Base-by-base conservation (phyloP, 2,113 vertebrate genomes). In the Planiliza haematocheilus region DNA sequence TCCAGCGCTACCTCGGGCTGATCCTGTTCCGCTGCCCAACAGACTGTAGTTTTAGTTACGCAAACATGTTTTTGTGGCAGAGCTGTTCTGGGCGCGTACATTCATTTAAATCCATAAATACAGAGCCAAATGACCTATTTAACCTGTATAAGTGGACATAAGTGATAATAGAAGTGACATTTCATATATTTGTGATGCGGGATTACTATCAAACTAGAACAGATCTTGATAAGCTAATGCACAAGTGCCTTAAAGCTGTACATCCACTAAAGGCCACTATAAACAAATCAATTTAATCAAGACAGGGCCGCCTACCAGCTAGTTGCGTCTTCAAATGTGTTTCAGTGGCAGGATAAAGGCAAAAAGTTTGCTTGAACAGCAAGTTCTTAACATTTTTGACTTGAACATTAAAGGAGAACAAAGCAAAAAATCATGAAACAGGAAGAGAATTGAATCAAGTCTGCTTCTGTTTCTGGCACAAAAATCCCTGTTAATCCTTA, bases 231-330 rank as follows among this genome's bases (percentile, higher is more conserved):
- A 58, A 59, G 12, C 36, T 24, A 79, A 70, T 52, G 37, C 42
- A 56, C 62, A 72, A 70, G 74, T 77, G 65, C 82, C 77, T 74
- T 69, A 70, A 72, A 84, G 42, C 65, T 74, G 36, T 46, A 65
- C 45, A 48, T 66, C 48, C 43, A 41, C 34, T 36, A 43, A 70
- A 46, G 18, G 24, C 21, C 16, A 50, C 48, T 56, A 4, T 48
- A 61, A 46, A 24, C 21, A 45, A 21, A 36, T 0, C 49, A 43
- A 34, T 46, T 48, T 0, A 45, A 46, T 30, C 24, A 30, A 30
- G 24, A 30, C 24, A 5, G 24, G 24, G n/a, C n/a, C n/a, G n/a
- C n/a, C n/a, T n/a, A n/a, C n/a, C n/a, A n/a, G n/a, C n/a, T n/a
- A n/a, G n/a, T n/a, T n/a, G n/a, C n/a, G n/a, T n/a, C n/a, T n/a